Evolutionary conservation across 1,140 invertebrate genomes (phyloP).

Genomic region (Trypoxylus dichotomus): DNA sequence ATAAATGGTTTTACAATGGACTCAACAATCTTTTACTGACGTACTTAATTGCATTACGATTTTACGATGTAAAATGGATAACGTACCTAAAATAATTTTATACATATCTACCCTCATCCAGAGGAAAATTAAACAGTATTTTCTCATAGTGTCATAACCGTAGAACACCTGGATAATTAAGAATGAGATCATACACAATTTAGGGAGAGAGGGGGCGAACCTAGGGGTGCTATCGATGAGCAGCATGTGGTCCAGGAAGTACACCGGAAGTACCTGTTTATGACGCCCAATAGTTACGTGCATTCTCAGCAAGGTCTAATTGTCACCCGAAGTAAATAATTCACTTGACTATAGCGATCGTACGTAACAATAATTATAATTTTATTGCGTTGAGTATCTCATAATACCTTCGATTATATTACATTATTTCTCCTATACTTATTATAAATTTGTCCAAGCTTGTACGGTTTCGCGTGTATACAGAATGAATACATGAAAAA

Average conservation of each 20-base stretch:
- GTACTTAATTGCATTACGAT: too few relatives aligned
- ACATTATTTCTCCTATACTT: too few relatives aligned
- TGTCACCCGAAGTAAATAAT: neutral
- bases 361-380: too few relatives aligned
- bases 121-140: neutral
- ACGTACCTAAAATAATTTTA: neutral
- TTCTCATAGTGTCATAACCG: neutral
- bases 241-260: neutral
- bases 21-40: too few relatives aligned
- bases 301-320: neutral
- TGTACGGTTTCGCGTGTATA: too few relatives aligned
- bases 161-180: slow-evolving; percentile 2
- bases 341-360: too few relatives aligned
- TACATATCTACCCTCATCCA: neutral
- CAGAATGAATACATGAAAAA: too few relatives aligned
- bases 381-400: too few relatives aligned
- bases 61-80: too few relatives aligned
- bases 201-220: neutral
- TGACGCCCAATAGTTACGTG: neutral
- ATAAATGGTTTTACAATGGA: too few relatives aligned
- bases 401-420: too few relatives aligned
- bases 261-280: slow-evolving; percentile 6
- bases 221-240: neutral
- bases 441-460: too few relatives aligned
- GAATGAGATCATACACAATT: slow-evolving; percentile 11